Percentiles rank a stretch among this genome's conserved stretches.
Conservation (phyloP, 2,797 vertebrate genomes). For the Mareca strepera region DNA sequence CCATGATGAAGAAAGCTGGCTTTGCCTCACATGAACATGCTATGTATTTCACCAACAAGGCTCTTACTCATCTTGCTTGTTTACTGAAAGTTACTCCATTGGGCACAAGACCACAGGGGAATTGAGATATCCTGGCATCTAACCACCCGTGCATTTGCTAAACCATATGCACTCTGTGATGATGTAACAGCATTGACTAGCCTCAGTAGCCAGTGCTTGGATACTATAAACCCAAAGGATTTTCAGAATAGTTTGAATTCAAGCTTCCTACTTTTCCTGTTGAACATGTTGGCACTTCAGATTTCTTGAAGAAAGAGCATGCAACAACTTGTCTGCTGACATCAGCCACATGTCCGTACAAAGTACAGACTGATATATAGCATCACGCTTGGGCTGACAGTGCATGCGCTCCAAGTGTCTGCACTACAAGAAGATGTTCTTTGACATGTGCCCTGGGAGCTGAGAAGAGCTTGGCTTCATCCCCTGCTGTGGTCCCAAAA, state of each 20-base stretch:
- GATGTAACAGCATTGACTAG: background rate
- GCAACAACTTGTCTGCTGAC: background rate
- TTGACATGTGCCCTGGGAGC: background rate
- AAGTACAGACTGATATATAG: background rate
- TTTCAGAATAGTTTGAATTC: background rate
- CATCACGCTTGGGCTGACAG: background rate
- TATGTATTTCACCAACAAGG: background rate
- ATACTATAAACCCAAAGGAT: background rate
- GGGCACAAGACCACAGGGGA: background rate
- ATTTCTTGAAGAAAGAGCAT: background rate
- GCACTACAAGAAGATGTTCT: background rate
- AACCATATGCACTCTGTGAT: background rate
- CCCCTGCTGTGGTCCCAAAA: background rate
- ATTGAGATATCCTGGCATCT: background rate
- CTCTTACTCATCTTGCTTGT: background rate
- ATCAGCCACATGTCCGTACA: background rate
- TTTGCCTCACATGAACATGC: accelerated
- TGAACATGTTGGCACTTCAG: background rate
- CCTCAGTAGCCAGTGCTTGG: background rate
- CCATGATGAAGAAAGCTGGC: background rate
- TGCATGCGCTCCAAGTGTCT: background rate
- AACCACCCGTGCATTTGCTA: background rate
- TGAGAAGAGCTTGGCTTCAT: background rate
- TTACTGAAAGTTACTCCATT: background rate
- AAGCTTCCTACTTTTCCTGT: background rate